phyloP scores from a whole-genome alignment of 2,888 invertebrate genomes.

The Drosophila limbata region DNA sequence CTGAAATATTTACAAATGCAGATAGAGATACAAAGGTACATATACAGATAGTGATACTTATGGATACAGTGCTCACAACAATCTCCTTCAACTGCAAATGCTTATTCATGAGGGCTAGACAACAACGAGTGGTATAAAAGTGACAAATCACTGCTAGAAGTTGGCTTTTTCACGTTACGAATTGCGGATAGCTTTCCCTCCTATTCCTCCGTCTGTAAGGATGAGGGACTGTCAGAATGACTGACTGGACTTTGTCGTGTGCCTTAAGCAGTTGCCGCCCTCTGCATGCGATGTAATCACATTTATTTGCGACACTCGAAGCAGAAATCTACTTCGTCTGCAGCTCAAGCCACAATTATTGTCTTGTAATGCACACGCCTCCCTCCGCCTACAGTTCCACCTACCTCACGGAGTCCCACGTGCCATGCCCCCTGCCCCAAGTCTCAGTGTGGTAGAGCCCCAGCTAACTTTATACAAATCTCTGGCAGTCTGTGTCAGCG shows the following conservation, averaged over 20 bases:
- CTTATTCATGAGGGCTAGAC: conserved; percentile 64
- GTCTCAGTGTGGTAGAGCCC: not conserved
- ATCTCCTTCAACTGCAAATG: conserved; percentile 57
- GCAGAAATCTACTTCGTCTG: conserved; percentile 23
- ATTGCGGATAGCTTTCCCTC: not conserved
- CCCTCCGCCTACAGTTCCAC: conserved; percentile 17
- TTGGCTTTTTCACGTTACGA: conserved; percentile 4
- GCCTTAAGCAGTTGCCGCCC: conserved; percentile 24
- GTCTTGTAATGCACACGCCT: conserved; percentile 68
- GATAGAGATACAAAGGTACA: not conserved
- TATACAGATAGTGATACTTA: conserved; percentile 18
- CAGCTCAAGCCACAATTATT: conserved; percentile 64
- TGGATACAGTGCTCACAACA: conserved; percentile 11
- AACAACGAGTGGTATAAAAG: conserved; percentile 53
- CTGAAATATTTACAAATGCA: not conserved
- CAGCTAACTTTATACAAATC: conserved; percentile 71
- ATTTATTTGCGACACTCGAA: conserved; percentile 75
- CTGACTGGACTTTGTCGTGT: conserved; percentile 16
- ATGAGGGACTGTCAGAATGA: conserved; percentile 5
- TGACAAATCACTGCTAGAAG: conserved; percentile 73
- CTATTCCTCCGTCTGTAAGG: not conserved
- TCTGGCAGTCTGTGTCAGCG: conserved; percentile 40
- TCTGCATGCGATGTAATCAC: conserved; percentile 68
- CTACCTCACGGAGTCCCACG: not conserved
- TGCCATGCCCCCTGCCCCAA: conserved; percentile 20